phyloP scores from a whole-genome alignment of 1,140 invertebrate species.

The Mya arenaria region DNA sequence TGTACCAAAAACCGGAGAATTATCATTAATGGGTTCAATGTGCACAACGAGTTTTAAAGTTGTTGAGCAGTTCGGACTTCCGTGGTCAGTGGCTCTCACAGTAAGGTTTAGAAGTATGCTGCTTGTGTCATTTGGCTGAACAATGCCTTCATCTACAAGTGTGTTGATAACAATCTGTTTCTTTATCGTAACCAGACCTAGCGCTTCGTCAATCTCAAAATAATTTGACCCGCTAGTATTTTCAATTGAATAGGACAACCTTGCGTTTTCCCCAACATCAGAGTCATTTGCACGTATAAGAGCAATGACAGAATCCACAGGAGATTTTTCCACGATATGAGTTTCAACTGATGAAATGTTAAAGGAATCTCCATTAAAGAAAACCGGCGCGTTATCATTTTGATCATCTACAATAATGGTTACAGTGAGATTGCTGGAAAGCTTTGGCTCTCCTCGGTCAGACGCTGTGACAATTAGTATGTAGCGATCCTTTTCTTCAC shows the following conservation, averaged over 20 bases:
- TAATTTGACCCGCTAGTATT: constrained; percentile 61
- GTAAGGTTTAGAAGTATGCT: constrained; percentile 32
- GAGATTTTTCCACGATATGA: constrained; percentile 88
- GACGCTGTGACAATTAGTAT: constrained; percentile 93
- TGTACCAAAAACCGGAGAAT: constrained; percentile 89
- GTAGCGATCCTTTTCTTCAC: constrained; percentile 92
- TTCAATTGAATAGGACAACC: constrained; percentile 83
- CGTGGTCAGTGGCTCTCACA: constrained; percentile 84
- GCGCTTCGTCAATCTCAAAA: constrained; percentile 91
- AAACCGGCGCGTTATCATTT: constrained; percentile 94
- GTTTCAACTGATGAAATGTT: constrained; percentile 44
- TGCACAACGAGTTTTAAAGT: constrained; percentile 87
- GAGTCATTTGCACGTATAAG: constrained; percentile 69
- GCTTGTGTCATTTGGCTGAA: constrained; percentile 30
- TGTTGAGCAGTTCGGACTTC: constrained; percentile 87
- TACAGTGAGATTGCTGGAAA: constrained; percentile 50
- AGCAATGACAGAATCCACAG: constrained; percentile 58
- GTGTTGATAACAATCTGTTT: constrained; percentile 88
- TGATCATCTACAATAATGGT: constrained; percentile 92
- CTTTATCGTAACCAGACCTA: constrained; percentile 93
- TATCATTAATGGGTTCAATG: constrained; percentile 88
- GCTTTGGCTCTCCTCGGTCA: constrained; percentile 82
- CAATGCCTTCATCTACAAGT: constrained; percentile 70
- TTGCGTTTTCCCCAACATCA: constrained; percentile 83
- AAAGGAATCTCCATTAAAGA: constrained; percentile 82